These are phyloP conservation scores for Penelope pileata DNA, from an alignment of 2,113 vertebrate species.

Conservation along the genomic window DNA sequence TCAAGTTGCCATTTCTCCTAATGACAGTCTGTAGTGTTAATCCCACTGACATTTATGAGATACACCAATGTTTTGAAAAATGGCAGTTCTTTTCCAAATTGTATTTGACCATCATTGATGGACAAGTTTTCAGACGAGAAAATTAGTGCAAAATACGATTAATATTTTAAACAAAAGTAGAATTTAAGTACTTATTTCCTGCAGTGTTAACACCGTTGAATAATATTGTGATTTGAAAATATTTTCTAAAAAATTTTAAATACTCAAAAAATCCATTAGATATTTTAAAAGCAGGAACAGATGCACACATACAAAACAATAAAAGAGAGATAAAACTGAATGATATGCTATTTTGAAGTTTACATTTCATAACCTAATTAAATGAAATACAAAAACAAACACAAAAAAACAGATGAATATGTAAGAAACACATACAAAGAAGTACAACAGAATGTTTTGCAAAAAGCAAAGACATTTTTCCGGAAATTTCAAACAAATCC, in stretches of 20 bases:
- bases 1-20: neutral
- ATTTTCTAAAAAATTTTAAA: neutral
- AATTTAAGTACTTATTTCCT: neutral
- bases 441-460: fast-evolving
- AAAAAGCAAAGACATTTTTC: fast-evolving
- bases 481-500: neutral
- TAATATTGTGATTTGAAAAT: neutral
- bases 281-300: neutral
- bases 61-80: neutral
- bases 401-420: neutral
- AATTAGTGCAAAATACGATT: neutral
- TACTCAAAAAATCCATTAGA: neutral
- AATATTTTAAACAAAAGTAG: neutral
- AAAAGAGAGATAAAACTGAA: neutral
- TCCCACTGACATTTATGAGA: neutral
- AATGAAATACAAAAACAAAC: neutral
- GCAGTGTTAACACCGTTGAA: neutral
- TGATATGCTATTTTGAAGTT: neutral
- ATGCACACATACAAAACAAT: neutral
- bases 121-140: neutral
- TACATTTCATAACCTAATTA: neutral
- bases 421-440: neutral
- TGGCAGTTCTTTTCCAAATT: neutral
- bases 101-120: neutral
- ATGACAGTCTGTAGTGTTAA: neutral